Conservation (phyloP, 2,888 invertebrate genomes). For the Busseola fusca region DNA sequence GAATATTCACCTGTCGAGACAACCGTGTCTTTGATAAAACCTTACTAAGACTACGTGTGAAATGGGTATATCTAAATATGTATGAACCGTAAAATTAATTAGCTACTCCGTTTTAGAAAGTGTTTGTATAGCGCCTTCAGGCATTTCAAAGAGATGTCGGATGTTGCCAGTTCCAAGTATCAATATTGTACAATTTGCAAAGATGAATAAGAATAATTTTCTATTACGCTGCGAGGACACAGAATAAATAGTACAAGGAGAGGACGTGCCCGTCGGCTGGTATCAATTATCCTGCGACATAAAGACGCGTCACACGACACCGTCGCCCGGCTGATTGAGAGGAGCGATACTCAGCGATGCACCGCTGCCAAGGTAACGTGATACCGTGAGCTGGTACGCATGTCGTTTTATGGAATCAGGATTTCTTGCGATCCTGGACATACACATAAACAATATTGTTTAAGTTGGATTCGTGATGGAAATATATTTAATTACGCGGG, state of each 20-base stretch:
- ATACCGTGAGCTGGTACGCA: conserved; percentile 18
- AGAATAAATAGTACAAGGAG: too few relatives aligned
- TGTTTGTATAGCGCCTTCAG: neutral
- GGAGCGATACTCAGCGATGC: conserved; percentile 65
- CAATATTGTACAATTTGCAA: conserved; percentile 1
- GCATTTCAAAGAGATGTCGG: neutral
- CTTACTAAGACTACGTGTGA: neutral
- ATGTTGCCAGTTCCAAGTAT: neutral
- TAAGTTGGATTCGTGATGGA: neutral
- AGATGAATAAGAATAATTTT: neutral
- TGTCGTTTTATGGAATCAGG: conserved; percentile 4
- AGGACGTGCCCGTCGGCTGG: conserved; percentile 39
- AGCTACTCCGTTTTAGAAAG: neutral
- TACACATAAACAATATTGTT: neutral
- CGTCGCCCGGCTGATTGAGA: conserved; percentile 66
- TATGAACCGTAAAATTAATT: neutral
- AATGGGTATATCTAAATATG: neutral
- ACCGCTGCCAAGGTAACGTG: conserved; percentile 55
- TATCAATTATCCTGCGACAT: conserved; percentile 66
- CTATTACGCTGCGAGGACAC: neutral
- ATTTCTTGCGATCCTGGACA: neutral
- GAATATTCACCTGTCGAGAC: neutral
- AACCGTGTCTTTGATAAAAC: too few relatives aligned
- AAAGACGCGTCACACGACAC: conserved; percentile 66
- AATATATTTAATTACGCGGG: neutral